Conservation (phyloP, 2,888 invertebrate genomes). For the Aleiodes testaceus region DNA sequence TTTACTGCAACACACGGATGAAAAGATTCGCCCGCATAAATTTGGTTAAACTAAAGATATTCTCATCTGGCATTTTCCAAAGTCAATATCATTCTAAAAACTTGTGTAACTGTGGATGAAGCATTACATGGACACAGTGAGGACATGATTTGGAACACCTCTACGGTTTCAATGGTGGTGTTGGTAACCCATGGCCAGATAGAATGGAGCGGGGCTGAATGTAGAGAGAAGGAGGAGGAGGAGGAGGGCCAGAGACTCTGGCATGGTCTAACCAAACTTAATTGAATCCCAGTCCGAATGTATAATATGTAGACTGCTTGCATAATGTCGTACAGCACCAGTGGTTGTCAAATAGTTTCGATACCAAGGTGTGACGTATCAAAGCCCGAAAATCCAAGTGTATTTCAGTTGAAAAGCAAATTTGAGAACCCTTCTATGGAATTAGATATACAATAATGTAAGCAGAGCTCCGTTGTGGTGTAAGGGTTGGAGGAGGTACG, state of each 20-base stretch:
- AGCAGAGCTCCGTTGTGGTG: conserved; percentile 72
- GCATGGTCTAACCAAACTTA: conserved; percentile 72
- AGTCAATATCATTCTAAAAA: conserved; percentile 38
- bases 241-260: conserved; percentile 51
- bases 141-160: conserved; percentile 63
- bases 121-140: conserved; percentile 1
- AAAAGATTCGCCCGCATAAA: conserved; percentile 46
- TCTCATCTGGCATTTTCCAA: conserved; percentile 15
- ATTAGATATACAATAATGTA: conserved; percentile 74
- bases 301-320: conserved; percentile 74
- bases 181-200: conserved; percentile 47
- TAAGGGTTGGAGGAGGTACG: conserved; percentile 64
- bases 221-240: conserved; percentile 29
- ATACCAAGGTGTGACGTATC: conserved; percentile 35
- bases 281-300: conserved; percentile 73
- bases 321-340: conserved; percentile 70
- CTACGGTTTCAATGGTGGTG: conserved; percentile 49
- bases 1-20: conserved; percentile 49
- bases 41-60: not conserved
- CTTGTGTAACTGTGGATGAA: conserved; percentile 23
- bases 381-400: conserved; percentile 25
- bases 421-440: conserved; percentile 70
- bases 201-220: conserved; percentile 9
- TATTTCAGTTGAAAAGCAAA: conserved; percentile 54
- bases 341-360: conserved; percentile 59